Conservation (phyloP, 2,888 invertebrate genomes). For the Spodoptera exigua region DNA sequence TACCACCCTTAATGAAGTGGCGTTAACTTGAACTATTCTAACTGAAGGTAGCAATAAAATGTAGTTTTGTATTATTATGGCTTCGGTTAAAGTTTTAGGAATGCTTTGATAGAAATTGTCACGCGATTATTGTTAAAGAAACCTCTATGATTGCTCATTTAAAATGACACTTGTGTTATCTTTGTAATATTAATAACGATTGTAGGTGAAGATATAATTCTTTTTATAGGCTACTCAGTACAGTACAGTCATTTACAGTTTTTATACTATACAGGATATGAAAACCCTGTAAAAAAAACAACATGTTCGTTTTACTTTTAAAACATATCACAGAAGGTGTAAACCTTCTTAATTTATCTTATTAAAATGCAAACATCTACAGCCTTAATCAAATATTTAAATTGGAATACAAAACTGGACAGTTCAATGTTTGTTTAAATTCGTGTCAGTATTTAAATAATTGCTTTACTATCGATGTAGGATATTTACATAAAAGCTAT, state of each 20-base stretch:
- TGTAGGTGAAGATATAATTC: too few species aligned
- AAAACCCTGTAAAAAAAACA: constrained; percentile 44
- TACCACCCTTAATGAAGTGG: constrained; percentile 49
- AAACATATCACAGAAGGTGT: constrained; percentile 33
- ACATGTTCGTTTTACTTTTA: too few species aligned
- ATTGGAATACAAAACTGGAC: constrained; percentile 43
- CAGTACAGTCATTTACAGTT: too few species aligned
- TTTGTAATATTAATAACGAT: too few species aligned
- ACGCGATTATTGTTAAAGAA: too few species aligned
- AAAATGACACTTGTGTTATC: too few species aligned
- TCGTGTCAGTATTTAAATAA: constrained; percentile 39
- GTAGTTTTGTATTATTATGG: constrained; percentile 1
- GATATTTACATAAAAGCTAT: constrained; percentile 31
- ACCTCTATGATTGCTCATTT: too few species aligned
- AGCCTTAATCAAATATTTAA: constrained; percentile 58
- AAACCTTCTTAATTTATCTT: constrained; percentile 49
- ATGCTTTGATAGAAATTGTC: background rate
- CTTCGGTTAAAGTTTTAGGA: background rate
- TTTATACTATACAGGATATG: constrained; percentile 1
- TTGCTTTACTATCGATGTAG: constrained; percentile 31
- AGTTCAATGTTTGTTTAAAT: constrained; percentile 51
- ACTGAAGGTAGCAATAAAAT: constrained; percentile 20
- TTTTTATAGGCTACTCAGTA: too few species aligned
- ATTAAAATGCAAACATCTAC: constrained; percentile 53
- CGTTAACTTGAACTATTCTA: constrained; percentile 32